phyloP scores from a whole-genome alignment of 2,797 vertebrate species.

The Acanthornis magna region DNA sequence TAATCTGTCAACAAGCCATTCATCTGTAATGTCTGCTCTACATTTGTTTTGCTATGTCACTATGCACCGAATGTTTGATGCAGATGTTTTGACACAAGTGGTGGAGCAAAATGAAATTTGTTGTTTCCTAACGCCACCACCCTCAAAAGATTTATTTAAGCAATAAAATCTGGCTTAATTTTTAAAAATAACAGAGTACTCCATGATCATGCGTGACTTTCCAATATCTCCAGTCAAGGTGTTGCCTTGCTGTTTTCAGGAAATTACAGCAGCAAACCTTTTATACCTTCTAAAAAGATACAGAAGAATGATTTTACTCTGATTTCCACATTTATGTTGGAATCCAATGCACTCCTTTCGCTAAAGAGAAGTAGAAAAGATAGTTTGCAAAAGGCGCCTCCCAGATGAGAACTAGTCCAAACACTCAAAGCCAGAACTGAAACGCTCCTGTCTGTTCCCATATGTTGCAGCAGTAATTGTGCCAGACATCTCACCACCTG shows the following conservation, averaged over 20 bases:
- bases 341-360: not conserved
- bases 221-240: not conserved
- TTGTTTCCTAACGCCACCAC: not conserved
- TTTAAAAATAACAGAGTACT: not conserved
- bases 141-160: constrained; percentile 21
- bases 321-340: not conserved
- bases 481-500: constrained; percentile 36
- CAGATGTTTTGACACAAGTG: constrained; percentile 48
- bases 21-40: constrained; percentile 27
- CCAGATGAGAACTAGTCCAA: not conserved
- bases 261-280: not conserved
- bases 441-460: not conserved
- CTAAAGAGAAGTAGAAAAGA: not conserved
- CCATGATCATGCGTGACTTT: not conserved
- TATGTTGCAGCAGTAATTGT: not conserved
- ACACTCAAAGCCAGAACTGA: not conserved
- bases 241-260: not conserved
- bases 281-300: not conserved
- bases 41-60: constrained; percentile 55
- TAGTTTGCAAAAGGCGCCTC: not conserved
- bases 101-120: constrained; percentile 30
- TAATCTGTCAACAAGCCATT: constrained; percentile 57
- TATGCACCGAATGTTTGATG: constrained; percentile 17
- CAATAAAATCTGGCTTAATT: not conserved
- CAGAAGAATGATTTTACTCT: not conserved